Evolutionary conservation across 2,113 vertebrate species (phyloP).

Genomic region (Mastomys natalensis): DNA sequence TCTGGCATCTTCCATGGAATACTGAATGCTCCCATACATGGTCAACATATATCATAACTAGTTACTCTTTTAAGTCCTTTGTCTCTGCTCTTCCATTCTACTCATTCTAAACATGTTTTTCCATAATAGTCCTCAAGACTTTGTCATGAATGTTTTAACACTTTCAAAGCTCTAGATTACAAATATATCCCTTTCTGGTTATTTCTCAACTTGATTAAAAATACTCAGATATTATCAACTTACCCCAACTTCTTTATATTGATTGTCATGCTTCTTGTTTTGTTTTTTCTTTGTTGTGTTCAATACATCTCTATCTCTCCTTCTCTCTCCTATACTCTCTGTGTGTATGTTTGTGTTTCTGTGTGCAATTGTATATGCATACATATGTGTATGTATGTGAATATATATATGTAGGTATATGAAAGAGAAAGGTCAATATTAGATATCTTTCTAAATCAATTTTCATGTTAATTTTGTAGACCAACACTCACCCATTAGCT

Average conservation of each 20-base stretch:
- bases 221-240: neutral
- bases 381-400: neutral
- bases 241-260: neutral
- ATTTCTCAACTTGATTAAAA: neutral
- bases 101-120: neutral
- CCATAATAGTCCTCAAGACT: neutral
- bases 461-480: neutral
- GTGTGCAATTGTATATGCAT: neutral
- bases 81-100: neutral
- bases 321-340: too few relatives aligned
- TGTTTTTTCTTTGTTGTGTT: neutral
- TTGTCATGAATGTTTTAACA: neutral
- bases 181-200: neutral
- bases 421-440: neutral
- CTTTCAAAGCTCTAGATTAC: neutral
- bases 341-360: neutral
- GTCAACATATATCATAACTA: neutral
- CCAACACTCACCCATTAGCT: neutral
- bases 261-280: neutral
- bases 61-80: neutral
- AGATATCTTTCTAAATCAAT: neutral
- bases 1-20: neutral
- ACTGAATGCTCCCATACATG: neutral
- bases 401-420: neutral
- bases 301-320: neutral